A percentile compares a stretch with the other conserved stretches of the same genome.
Conservation (phyloP, 2,888 invertebrate genomes). For the Chaetogeoica ovagalla region DNA sequence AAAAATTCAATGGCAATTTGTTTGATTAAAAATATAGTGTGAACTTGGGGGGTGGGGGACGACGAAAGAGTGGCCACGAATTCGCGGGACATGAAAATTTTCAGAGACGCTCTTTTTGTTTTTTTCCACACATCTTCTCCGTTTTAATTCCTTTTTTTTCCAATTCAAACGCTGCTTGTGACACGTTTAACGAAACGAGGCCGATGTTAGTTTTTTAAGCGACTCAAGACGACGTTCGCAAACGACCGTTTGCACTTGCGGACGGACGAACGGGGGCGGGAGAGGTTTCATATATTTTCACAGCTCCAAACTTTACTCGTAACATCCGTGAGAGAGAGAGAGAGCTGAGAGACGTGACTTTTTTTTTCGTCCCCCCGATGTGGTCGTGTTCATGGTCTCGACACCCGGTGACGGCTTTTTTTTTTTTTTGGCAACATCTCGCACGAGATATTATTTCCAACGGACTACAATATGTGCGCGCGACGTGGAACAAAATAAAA, state of each 20-base stretch:
- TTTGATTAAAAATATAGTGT: too few relatives aligned
- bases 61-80: too few relatives aligned
- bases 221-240: background rate
- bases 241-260: background rate
- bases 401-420: background rate
- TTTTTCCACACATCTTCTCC: too few relatives aligned
- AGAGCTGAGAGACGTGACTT: constrained; percentile 25
- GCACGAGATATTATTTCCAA: constrained; percentile 10
- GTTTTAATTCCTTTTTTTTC: too few relatives aligned
- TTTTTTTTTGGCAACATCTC: constrained; percentile 30
- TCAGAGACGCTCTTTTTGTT: too few relatives aligned
- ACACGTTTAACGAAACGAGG: background rate
- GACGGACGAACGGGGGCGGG: too few relatives aligned
- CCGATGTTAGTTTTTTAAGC: background rate
- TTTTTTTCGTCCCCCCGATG: background rate
- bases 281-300: constrained; percentile 14
- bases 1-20: too few relatives aligned
- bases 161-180: too few relatives aligned
- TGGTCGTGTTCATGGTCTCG: background rate
- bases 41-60: too few relatives aligned
- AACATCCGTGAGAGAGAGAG: constrained; percentile 12
- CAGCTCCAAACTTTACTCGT: constrained; percentile 41
- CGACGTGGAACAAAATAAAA: constrained; percentile 23
- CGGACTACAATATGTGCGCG: background rate
- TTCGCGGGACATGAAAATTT: too few relatives aligned